Evolutionary conservation across 2,888 invertebrate species (phyloP), one percentile per base, ranked within the genome.

Genomic region (Amaurobius ferox): DNA sequence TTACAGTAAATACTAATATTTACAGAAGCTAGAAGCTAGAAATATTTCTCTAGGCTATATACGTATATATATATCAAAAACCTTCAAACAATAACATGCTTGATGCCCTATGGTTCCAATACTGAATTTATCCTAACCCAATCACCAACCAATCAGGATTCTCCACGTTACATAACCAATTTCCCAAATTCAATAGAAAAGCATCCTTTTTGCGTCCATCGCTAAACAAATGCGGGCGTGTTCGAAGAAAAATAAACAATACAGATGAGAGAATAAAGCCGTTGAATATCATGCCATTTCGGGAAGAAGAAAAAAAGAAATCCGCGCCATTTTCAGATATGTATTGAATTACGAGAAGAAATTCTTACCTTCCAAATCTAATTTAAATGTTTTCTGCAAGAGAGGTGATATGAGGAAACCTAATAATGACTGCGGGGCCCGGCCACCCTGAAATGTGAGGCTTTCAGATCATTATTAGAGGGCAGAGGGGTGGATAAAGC

Each of bases 321-420:
- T 16, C 16, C 13, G 6, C 2, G 9, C 44, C 55, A 3, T 5
- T 2, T 23, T n/a, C 16, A 1, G 55, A 55, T 6, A 23, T 23
- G 23, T 23, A 55, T 55, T 23, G 55, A 55, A 55, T 55, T 55
- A 55, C 23, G 23, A 11, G n/a, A n/a, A n/a, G 55, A 55, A 55
- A 55, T 55, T 55, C 23, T 55, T 55, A 55, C 23, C 55, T 3
- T n/a, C 23, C 11, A 55, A 55, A 55, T 55, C 55, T 55, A 55
- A 55, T 55, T 16, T 55, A 23, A 55, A 55, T 55, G 55, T 23
- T 55, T 55, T 55, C 23, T 55, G 55, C 55, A 11, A 19, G 55
- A 6, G 23, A 55, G 55, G 23, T 23, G 19, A n/a, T 55, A 55
- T 55, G 55, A 55, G 19, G 55, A 55, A 55, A 55, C 55, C 55